Base-by-base conservation (phyloP, 2,113 vertebrate genomes). In the Garra rufa region DNA sequence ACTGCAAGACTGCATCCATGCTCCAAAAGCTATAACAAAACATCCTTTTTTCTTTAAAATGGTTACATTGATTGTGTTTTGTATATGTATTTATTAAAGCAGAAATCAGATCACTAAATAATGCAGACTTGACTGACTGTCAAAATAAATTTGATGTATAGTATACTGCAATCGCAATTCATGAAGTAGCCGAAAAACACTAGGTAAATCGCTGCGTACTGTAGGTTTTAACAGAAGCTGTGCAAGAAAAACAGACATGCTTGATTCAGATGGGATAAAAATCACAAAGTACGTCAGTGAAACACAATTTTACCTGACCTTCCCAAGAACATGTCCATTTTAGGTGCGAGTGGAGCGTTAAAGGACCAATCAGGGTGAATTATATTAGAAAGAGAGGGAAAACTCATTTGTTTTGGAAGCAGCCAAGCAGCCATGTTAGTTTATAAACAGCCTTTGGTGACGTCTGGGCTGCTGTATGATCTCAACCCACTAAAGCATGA, bases 401-500 rank as follows among this genome's bases (percentile, higher is more conserved):
- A 57, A 78, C n/a, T 78, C 0, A 43, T 43, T 61, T 61, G 55
- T 61, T 78, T 78, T 61, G 52, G 34, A 78, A 61, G 77, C 77
- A 57, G 30, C 19, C 65, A 78, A 59, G 77, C 77, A 71, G 30
- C 19, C 80, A 71, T 59, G 21, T 21, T 75, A 19, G 14, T 74
- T 59, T 83, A 30, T 59, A 83, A 78, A 48, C 34, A 71, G 26
- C 24, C 63, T 55, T 21, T 65, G 38, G 15, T 78, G 74, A 84
- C 59, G 74, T 69, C n/a, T 70, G 38, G 46, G 14, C 4, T 46
- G 4, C 24, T 81, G 30, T 34, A 84, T 57, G 63, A 84, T 57
- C 75, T 70, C 48, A 84, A 59, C 46, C 48, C 63, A 78, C 43
- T 46, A 85, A 78, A 79, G 83, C 83, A 59, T 85, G 76, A 79